phyloP scores from a whole-genome alignment of 2,113 vertebrate species.

The Hemibagrus wyckioides region DNA sequence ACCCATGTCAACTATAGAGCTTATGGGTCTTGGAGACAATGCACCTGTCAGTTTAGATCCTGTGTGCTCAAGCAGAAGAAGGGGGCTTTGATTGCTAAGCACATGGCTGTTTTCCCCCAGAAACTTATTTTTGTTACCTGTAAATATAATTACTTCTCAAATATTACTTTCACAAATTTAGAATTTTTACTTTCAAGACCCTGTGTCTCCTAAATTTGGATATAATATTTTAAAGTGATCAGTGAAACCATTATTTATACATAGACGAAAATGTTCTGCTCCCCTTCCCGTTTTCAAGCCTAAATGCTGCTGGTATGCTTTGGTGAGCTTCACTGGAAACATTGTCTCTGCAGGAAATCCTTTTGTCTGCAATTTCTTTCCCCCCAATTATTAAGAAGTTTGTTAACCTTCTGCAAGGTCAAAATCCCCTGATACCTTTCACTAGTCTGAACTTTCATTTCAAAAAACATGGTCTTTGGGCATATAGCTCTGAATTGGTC shows the following conservation, averaged over 20 bases:
- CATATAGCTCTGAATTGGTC: conserved; percentile 63
- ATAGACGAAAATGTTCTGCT: conserved; percentile 67
- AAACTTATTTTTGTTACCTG: conserved; percentile 69
- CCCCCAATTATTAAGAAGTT: conserved; percentile 76
- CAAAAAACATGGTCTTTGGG: conserved; percentile 51
- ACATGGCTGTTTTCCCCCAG: conserved; percentile 80
- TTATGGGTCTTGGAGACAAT: conserved; percentile 97
- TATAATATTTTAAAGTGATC: conserved; percentile 58
- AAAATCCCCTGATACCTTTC: conserved; percentile 62
- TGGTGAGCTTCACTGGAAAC: conserved; percentile 69
- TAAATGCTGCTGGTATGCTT: conserved; percentile 68
- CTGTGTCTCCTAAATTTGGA: conserved; percentile 51
- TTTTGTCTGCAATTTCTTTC: conserved; percentile 71
- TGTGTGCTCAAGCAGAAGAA: conserved; percentile 93
- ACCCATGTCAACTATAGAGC: conserved; percentile 92
- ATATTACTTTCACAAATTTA: conserved; percentile 72
- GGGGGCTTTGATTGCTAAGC: conserved; percentile 78
- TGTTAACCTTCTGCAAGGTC: conserved; percentile 75
- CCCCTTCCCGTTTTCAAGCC: conserved; percentile 52
- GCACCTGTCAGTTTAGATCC: conserved; percentile 96
- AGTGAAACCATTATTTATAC: conserved; percentile 79
- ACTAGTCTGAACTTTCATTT: conserved; percentile 65
- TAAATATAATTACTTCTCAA: conserved; percentile 77
- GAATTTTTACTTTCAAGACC: conserved; percentile 74
- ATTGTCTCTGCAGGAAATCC: conserved; percentile 66